These are phyloP conservation scores for Venustaconcha ellipsiformis DNA, from an alignment of 1,140 invertebrate genomes.

Conservation along the genomic window DNA sequence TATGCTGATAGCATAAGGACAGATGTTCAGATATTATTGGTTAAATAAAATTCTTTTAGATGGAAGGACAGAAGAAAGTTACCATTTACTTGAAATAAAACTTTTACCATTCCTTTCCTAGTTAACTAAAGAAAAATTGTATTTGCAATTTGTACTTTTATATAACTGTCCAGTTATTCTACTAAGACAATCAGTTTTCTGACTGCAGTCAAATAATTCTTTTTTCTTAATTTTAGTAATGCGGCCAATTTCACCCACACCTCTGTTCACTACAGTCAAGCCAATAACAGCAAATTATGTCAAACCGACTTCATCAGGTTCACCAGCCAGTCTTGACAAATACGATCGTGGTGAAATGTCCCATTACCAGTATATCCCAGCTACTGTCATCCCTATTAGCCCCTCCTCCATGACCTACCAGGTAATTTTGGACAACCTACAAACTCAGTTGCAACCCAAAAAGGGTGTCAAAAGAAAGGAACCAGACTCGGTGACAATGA, in stretches of 20 bases:
- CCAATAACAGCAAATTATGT: conserved; percentile 1
- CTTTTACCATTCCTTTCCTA: too few species aligned
- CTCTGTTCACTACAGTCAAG: conserved; percentile 45
- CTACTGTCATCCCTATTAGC: conserved; percentile 48
- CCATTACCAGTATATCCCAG: conserved; percentile 17
- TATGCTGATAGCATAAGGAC: too few species aligned
- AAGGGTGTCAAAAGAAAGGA: conserved; percentile 39
- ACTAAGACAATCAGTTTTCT: background rate
- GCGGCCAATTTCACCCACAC: conserved; percentile 43
- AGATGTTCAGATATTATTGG: too few species aligned
- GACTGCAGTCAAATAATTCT: background rate
- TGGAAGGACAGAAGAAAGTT: too few species aligned
- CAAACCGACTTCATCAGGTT: conserved; percentile 10
- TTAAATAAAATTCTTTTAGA: too few species aligned
- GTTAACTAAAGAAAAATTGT: too few species aligned
- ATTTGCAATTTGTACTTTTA: too few species aligned
- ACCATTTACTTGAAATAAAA: too few species aligned
- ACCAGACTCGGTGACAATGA: conserved; percentile 9
- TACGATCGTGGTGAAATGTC: conserved; percentile 3
- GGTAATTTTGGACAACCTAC: conserved; percentile 53
- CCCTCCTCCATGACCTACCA: conserved; percentile 61
- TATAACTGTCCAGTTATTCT: too few species aligned
- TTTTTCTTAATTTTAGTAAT: conserved; percentile 15
- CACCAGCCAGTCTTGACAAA: background rate
- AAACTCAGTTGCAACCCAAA: conserved; percentile 48